A percentile compares a stretch with the other conserved stretches of the same genome.
phyloP scores from a whole-genome alignment of 2,113 vertebrate genomes.

The Oncorhynchus keta region DNA sequence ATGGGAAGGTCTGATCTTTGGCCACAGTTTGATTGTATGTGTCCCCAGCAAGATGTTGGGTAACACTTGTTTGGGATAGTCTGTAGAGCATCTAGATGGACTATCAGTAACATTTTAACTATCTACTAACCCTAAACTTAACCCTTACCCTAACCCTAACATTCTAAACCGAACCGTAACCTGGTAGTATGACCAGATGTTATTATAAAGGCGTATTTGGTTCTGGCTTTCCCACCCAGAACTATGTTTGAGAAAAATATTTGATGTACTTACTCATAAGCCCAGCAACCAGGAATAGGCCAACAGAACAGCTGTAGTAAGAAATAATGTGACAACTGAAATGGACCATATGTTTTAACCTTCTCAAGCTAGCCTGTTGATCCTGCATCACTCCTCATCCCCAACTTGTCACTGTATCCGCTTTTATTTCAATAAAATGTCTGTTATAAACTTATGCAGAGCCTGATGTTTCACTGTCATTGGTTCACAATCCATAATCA shows the following conservation, averaged over 20 bases:
- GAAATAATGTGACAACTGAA: slow-evolving; percentile 14
- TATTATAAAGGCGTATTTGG: not conserved
- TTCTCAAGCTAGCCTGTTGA: slow-evolving; percentile 30
- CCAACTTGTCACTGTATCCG: slow-evolving; percentile 29
- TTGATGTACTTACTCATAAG: not conserved
- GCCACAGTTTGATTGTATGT: not conserved
- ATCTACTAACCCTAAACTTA: too few relatives aligned
- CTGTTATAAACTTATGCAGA: not conserved
- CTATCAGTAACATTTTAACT: too few relatives aligned
- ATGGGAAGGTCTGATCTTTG: not conserved
- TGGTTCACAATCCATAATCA: not conserved
- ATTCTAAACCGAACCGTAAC: too few relatives aligned
- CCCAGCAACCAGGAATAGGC: slow-evolving; percentile 18
- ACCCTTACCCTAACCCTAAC: too few relatives aligned
- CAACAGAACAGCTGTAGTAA: slow-evolving; percentile 1
- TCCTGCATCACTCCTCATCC: slow-evolving; percentile 38
- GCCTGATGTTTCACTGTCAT: not conserved
- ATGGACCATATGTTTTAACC: not conserved
- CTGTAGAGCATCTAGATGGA: too few relatives aligned
- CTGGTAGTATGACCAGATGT: too few relatives aligned
- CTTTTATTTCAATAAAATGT: slow-evolving; percentile 53
- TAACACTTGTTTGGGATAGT: not conserved
- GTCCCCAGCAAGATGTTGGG: not conserved
- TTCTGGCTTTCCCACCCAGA: not conserved
- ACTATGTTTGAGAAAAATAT: not conserved